phyloP scores from a whole-genome alignment of 2,888 invertebrate genomes.

The Gortyna flavago region DNA sequence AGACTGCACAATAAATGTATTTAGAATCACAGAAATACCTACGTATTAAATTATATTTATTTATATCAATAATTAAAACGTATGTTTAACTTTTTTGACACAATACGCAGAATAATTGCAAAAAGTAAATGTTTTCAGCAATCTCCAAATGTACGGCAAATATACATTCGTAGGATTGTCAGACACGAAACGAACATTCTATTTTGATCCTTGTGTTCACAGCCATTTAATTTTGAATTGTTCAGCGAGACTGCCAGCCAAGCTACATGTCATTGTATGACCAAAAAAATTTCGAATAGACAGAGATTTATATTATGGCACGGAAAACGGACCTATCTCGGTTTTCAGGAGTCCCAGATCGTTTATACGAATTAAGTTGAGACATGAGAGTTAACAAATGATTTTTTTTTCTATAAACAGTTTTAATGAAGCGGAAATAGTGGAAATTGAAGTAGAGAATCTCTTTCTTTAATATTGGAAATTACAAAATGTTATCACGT shows the following conservation, averaged over 20 bases:
- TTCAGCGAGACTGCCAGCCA: conserved; percentile 4
- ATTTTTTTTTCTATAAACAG: conserved; percentile 8
- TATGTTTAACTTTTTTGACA: background rate
- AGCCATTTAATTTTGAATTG: conserved; percentile 40
- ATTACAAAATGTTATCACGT: conserved; percentile 27
- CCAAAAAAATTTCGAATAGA: conserved; percentile 65
- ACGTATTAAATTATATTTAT: no score
- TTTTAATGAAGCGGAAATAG: conserved; percentile 15
- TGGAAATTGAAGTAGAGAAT: background rate
- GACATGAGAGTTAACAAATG: conserved; percentile 5
- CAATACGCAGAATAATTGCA: background rate
- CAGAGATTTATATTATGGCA: conserved; percentile 68
- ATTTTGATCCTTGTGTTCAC: conserved; percentile 39
- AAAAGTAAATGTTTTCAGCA: background rate
- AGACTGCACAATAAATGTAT: no score
- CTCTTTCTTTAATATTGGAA: background rate
- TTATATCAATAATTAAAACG: background rate
- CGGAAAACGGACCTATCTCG: conserved; percentile 61
- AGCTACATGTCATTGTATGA: conserved; percentile 46
- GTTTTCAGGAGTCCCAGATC: conserved; percentile 53
- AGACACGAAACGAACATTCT: background rate
- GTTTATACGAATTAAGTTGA: conserved; percentile 62
- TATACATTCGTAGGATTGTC: conserved; percentile 25
- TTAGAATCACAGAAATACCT: no score
- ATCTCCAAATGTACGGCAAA: conserved; percentile 19